Evolutionary conservation across 2,888 invertebrate genomes (phyloP), one percentile per base, ranked within the genome.

Genomic region (Torymus auratus): DNA sequence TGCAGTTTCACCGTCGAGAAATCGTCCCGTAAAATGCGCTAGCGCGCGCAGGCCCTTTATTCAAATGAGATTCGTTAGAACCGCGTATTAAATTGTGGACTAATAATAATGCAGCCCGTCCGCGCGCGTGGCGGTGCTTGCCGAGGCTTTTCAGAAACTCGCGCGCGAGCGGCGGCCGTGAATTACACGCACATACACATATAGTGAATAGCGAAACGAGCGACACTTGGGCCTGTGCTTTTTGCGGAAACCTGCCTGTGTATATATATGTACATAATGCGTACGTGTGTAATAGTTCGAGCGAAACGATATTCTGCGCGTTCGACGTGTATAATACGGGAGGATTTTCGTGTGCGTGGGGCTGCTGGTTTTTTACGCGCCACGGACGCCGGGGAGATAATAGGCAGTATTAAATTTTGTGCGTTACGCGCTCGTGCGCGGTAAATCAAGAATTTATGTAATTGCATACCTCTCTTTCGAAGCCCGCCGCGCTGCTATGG

Each of bases 31-130:
- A 53, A 60, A 72, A 53, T 15, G 23, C n/a, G 2, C 17, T 23
- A 11, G 28, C 23, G n/a, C 28, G 13, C 62, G 61, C 14, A 28
- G 28, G 28, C n/a, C 28, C 62, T 55, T 55, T 74, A 74, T 74
- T 74, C 65, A 74, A 74, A 74, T 62, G 74, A 74, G 74, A 65
- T 74, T 74, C 74, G 74, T 56, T 62, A 72, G 55, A 20, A 62
- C 72, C 52, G 15, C 68, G 60, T 41, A 41, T 41, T 41, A 41
- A 41, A 41, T 41, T 41, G 41, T 41, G 41, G 41, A 41, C 41
- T 41, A 41, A 41, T 41, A 41, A 41, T 41, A 41, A 41, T 41
- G 7, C 41, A 41, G 41, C 5, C 5, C 1, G 5, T 1, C 0
- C 5, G 41, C 41, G 7, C 20, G 41, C 41, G n/a, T n/a, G 41